Percentiles rank a stretch among this genome's conserved stretches.
phyloP scores from a whole-genome alignment of 2,797 vertebrate genomes.

The Corythornis leucogaster region DNA sequence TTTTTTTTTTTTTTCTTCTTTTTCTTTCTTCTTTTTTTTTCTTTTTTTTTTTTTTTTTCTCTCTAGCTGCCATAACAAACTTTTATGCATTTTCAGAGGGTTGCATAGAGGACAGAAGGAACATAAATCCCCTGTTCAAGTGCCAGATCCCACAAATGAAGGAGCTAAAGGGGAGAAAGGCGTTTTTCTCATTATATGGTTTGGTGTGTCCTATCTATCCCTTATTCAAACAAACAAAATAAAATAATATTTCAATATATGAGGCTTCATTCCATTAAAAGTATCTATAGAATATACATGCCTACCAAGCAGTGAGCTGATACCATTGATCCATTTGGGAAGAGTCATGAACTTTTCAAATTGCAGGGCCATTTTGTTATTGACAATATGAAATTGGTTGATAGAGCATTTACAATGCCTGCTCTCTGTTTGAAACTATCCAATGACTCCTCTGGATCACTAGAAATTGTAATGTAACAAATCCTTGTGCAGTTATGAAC shows the following conservation, averaged over 20 bases:
- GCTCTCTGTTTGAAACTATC: neutral
- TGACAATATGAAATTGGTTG: accelerated
- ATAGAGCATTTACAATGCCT: neutral
- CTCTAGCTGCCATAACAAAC: neutral
- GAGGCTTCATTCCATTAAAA: neutral
- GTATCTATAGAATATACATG: neutral
- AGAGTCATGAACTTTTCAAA: neutral
- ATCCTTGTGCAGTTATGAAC: neutral
- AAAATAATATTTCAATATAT: neutral
- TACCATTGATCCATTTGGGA: neutral
- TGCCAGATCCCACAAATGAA: neutral
- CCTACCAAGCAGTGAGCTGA: neutral
- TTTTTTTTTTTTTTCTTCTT: neutral
- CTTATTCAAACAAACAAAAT: neutral
- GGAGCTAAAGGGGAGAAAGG: neutral
- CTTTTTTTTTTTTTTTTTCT: neutral
- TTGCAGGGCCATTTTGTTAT: neutral
- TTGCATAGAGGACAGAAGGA: neutral
- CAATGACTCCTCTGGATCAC: neutral
- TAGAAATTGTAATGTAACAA: neutral
- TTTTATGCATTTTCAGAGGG: neutral
- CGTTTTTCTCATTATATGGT: neutral
- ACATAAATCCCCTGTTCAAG: neutral
- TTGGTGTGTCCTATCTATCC: neutral
- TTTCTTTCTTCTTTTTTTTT: no score